These are phyloP conservation scores for Alces alces DNA, from an alignment of 2,113 vertebrate species.

Conservation along the genomic window DNA sequence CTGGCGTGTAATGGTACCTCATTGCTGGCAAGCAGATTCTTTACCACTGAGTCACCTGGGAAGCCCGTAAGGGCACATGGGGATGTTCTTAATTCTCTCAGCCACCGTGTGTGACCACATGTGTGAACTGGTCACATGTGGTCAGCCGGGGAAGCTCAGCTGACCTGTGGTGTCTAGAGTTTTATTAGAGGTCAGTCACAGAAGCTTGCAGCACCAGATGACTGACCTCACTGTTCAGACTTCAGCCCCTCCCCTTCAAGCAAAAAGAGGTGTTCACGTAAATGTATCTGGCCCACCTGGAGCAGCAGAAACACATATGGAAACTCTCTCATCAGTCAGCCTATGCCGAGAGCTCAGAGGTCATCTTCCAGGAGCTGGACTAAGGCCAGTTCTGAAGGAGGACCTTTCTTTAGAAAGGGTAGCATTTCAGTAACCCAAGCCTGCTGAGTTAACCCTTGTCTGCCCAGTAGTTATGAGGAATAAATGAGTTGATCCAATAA, in stretches of 20 bases:
- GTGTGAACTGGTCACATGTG: neutral
- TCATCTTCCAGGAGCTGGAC: neutral
- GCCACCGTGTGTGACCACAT: neutral
- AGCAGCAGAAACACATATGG: fast-evolving
- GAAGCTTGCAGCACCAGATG: neutral
- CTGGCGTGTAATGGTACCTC: no score
- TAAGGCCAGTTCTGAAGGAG: neutral
- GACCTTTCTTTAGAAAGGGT: neutral
- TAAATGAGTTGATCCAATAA: neutral
- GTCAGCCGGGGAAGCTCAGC: neutral
- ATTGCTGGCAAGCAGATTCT: neutral
- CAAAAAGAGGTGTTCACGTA: neutral
- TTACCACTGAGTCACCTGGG: neutral
- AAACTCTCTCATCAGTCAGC: neutral
- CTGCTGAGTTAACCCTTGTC: neutral
- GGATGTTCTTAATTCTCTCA: neutral
- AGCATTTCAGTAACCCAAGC: neutral
- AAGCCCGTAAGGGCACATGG: neutral
- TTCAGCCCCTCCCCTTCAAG: neutral
- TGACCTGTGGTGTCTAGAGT: neutral
- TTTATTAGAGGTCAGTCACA: neutral
- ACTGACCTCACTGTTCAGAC: neutral
- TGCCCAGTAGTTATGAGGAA: neutral
- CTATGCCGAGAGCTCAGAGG: neutral
- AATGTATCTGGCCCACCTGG: neutral